Conservation (phyloP, 2,113 vertebrate species). For the Platanista minor region DNA sequence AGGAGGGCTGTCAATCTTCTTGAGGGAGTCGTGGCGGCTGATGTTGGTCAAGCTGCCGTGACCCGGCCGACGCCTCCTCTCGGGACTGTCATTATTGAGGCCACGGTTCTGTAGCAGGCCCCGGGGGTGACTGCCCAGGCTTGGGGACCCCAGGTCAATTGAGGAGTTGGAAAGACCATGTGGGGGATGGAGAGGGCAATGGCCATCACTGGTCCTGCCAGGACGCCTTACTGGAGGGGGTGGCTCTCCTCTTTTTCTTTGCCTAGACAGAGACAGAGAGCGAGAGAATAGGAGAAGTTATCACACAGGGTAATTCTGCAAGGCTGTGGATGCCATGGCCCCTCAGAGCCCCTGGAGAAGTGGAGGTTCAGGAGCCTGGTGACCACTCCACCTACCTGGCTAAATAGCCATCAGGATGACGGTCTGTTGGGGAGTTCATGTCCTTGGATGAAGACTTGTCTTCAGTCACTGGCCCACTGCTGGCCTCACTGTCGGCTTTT, state of each 20-base stretch:
- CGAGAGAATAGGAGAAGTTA: conserved; percentile 48
- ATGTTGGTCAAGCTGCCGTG: conserved; percentile 95
- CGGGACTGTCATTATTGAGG: conserved; percentile 90
- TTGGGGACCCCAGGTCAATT: conserved; percentile 89
- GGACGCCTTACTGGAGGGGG: conserved; percentile 90
- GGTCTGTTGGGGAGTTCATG: conserved; percentile 90
- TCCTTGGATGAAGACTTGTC: conserved; percentile 95
- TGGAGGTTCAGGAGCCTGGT: background rate
- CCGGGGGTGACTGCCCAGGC: conserved; percentile 87
- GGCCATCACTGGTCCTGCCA: conserved; percentile 88
- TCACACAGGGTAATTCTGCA: background rate
- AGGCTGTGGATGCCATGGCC: background rate
- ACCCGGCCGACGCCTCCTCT: conserved; percentile 88
- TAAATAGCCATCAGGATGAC: conserved; percentile 88
- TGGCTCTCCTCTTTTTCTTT: conserved; percentile 91
- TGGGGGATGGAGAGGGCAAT: conserved; percentile 90
- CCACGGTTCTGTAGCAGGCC: conserved; percentile 89
- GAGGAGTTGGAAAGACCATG: conserved; percentile 87
- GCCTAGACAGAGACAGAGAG: conserved; percentile 77
- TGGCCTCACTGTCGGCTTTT: conserved; percentile 96
- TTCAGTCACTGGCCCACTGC: conserved; percentile 93
- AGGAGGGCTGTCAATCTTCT: conserved; percentile 95
- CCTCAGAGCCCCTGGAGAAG: background rate
- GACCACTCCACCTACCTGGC: conserved; percentile 82
- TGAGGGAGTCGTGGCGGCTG: conserved; percentile 93